Base-by-base conservation (phyloP, 2,888 invertebrate genomes). In the Phaedon cochleariae region DNA sequence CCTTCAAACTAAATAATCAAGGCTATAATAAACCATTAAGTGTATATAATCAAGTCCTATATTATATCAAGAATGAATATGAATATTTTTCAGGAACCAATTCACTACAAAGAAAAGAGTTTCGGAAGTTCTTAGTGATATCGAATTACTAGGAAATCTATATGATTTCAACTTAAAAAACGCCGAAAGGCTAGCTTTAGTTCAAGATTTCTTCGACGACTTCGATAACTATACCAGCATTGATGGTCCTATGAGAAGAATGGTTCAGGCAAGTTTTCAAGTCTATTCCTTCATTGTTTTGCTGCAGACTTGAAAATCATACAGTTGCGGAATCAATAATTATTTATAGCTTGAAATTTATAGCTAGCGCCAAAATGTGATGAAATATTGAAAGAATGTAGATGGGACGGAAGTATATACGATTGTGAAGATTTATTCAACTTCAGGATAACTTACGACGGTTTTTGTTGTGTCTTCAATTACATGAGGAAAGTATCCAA, bases 401-500 rank as follows among this genome's bases (percentile, higher is more conserved):
- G 69, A 0, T 88, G 88, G 85, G 82, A 74, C 0, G 85, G 85
- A 0, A 22, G 73, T 2, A 5, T 62, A 0, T 73, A 80, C 0
- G 77, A 85, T 21, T 88, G 87, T 69, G 72, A 60, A 0, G 75
- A 82, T 0, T 73, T 88, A 7, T 88, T 89, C 74, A 26, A 65
- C 0, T 77, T 82, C 0, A 82, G 86, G 0, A 82, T 85, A 21
- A 88, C 89, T 0, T 80, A 82, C 5, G 83, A 85, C n/a, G 89
- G 89, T 0, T 87, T 84, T 72, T 89, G 89, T 77, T 89, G 89
- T 69, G 81, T 76, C 7, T 76, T 76, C 59, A 79, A 78, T 64
- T 75, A 77, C 58, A 37, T 75, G 6, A 72, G 70, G 64, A 63
- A 49, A 2, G 20, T 31, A 12, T 29, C 45, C 17, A 48, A 18